These are phyloP conservation scores for Romanogobio albipinnatus DNA, from an alignment of 2,113 vertebrate genomes.

Conservation along the genomic window DNA sequence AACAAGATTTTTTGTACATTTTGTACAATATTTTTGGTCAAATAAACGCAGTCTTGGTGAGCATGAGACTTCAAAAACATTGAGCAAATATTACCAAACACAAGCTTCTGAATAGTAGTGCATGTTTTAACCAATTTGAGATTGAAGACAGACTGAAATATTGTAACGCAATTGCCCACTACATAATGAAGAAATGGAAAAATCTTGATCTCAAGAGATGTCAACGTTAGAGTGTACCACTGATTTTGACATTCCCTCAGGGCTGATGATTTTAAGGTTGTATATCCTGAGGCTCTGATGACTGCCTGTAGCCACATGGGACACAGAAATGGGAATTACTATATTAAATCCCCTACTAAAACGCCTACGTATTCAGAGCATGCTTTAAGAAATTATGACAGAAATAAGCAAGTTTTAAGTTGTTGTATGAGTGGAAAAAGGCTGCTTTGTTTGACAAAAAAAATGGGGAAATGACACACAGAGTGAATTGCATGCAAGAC, in stretches of 20 bases:
- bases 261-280: constrained; percentile 7
- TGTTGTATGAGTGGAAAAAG: neutral
- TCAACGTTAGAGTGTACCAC: neutral
- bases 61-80: no score
- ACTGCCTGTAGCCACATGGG: constrained; percentile 17
- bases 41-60: no score
- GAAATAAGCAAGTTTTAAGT: neutral
- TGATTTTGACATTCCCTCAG: constrained; percentile 18
- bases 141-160: neutral
- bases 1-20: no score
- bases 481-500: neutral
- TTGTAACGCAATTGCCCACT: neutral
- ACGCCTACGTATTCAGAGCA: neutral
- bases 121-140: neutral
- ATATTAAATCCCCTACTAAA: neutral
- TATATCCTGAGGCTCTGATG: neutral
- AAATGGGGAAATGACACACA: neutral
- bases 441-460: no score
- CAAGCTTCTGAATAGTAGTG: no score
- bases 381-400: neutral
- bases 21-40: no score
- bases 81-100: no score
- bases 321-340: constrained; percentile 1
- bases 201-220: neutral
- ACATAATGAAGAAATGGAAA: neutral